Percentiles rank a stretch among this genome's conserved stretches.
phyloP scores from a whole-genome alignment of 2,888 invertebrate species.

The Patella ulyssiponensis region DNA sequence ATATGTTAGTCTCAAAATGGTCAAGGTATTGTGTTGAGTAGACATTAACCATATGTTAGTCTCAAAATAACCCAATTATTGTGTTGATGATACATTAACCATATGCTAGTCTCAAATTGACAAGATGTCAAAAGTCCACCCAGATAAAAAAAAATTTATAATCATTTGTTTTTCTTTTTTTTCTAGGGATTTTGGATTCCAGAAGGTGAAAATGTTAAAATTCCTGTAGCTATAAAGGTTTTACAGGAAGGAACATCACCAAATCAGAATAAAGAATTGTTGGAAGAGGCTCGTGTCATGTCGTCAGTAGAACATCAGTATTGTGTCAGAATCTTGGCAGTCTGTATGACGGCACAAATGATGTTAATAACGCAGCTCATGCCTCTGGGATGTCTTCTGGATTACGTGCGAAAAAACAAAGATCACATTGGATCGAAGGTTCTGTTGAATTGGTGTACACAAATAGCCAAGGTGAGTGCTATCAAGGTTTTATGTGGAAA shows the following conservation, averaged over 20 bases:
- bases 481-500: too few species aligned
- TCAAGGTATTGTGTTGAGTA: too few species aligned
- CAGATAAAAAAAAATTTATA: too few species aligned
- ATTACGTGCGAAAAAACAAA: constrained; percentile 92
- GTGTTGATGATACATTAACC: too few species aligned
- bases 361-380: constrained; percentile 98
- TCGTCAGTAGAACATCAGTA: constrained; percentile 96
- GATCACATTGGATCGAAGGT: constrained; percentile 95
- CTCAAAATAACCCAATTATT: too few species aligned
- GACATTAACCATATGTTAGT: too few species aligned
- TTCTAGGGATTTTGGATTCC: constrained; percentile 71
- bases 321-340: constrained; percentile 91
- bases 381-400: constrained; percentile 95
- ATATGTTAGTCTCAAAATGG: too few species aligned
- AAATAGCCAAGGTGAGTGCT: constrained; percentile 82
- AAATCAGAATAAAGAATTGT: constrained; percentile 89
- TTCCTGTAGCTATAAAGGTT: constrained; percentile 98
- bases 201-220: constrained; percentile 73
- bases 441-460: constrained; percentile 96
- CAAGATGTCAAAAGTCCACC: too few species aligned
- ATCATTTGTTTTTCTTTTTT: background rate
- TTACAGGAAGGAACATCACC: constrained; percentile 84
- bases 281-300: constrained; percentile 98
- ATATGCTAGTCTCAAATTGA: too few species aligned
- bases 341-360: constrained; percentile 97